Conservation (phyloP, 2,113 vertebrate species). For the Emydocephalus ijimae region DNA sequence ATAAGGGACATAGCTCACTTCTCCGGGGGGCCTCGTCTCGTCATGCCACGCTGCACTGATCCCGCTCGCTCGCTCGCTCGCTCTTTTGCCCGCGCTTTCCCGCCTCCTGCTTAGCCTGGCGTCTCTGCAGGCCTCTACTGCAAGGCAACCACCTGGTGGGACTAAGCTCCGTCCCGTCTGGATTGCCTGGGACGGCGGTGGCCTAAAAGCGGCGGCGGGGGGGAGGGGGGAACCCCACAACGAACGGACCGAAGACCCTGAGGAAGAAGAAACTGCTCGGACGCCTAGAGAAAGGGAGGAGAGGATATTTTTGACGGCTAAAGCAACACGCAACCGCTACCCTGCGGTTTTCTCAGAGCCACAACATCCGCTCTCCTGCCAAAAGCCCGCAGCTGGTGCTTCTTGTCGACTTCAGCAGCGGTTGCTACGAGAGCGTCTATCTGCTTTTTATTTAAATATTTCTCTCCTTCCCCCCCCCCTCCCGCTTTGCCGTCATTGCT, state of each 20-base stretch:
- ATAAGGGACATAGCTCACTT: slow-evolving; percentile 75
- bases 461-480: neutral
- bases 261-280: neutral
- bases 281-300: neutral
- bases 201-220: neutral
- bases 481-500: neutral
- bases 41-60: slow-evolving; percentile 32
- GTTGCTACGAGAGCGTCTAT: neutral
- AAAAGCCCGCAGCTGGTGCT: neutral
- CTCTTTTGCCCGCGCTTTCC: slow-evolving; percentile 1
- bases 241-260: neutral
- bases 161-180: neutral
- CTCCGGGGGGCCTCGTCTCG: slow-evolving; percentile 54
- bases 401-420: neutral
- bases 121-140: neutral
- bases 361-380: neutral
- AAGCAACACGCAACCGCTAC: neutral
- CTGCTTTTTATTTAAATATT: neutral
- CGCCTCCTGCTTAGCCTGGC: neutral
- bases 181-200: neutral
- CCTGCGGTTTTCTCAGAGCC: neutral
- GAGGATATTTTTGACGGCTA: neutral
- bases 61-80: neutral
- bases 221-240: accelerated
- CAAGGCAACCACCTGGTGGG: neutral